A percentile compares a stretch with the other conserved stretches of the same genome.
These are phyloP conservation scores for Tarsius wallacei DNA, from an alignment of 2,797 vertebrate species.

Conservation along the genomic window DNA sequence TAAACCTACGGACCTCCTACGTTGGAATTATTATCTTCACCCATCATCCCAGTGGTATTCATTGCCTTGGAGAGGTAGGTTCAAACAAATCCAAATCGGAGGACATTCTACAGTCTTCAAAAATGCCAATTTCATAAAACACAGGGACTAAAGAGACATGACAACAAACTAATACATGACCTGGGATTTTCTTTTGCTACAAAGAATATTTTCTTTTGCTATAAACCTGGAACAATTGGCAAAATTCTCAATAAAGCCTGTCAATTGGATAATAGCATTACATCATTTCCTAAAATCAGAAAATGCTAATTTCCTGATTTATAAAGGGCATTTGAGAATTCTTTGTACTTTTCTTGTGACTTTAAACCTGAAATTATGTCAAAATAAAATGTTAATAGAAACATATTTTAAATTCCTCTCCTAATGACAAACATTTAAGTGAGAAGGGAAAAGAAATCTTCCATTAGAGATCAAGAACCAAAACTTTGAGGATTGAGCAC, in stretches of 20 bases:
- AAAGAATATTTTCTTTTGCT: conserved; percentile 19
- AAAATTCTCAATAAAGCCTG: background rate
- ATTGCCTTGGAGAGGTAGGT: background rate
- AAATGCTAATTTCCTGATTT: background rate
- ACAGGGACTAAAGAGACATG: background rate
- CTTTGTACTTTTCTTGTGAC: background rate
- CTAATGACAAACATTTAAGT: conserved; percentile 3
- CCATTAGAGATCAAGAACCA: background rate
- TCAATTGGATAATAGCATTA: background rate
- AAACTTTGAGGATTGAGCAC: background rate
- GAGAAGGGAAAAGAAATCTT: background rate
- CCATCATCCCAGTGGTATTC: background rate
- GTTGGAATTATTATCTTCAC: background rate
- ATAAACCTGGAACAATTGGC: background rate
- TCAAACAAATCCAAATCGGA: background rate
- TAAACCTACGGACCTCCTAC: background rate
- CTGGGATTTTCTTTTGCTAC: background rate
- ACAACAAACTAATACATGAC: background rate
- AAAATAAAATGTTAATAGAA: conserved; percentile 15
- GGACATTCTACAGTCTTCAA: background rate
- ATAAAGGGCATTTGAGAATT: background rate
- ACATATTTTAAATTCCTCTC: background rate
- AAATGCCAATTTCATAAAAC: background rate
- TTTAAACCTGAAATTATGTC: conserved; percentile 19
- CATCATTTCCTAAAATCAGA: background rate